phyloP scores from a whole-genome alignment of 2,888 invertebrate genomes.

The Parthenolecanium corni region DNA sequence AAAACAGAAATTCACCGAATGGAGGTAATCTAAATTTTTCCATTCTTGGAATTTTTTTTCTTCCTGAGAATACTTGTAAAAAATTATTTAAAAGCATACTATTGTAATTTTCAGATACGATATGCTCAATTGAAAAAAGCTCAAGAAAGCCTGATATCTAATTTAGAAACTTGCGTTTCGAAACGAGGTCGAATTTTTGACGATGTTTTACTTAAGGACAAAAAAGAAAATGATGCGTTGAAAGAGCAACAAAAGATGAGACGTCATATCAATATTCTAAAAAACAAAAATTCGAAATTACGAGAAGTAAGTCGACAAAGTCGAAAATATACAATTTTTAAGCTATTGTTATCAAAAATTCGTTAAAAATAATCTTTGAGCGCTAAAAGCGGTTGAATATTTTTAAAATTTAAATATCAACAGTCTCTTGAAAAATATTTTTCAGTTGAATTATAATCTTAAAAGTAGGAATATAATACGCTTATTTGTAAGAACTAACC shows the following conservation, averaged over 20 bases:
- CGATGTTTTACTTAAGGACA: conserved; percentile 46
- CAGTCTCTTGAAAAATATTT: no score
- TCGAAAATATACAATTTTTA: no score
- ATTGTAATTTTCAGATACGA: conserved; percentile 37
- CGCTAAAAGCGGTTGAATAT: no score
- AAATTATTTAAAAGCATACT: background rate
- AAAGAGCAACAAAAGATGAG: conserved; percentile 38
- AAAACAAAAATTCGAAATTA: conserved; percentile 46
- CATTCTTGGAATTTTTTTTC: background rate
- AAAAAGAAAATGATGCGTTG: conserved; percentile 36
- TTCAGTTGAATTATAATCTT: no score
- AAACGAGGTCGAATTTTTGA: conserved; percentile 53
- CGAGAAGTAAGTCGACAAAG: conserved; percentile 39
- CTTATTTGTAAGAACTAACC: no score
- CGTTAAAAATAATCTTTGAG: no score
- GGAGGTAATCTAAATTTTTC: conserved; percentile 46
- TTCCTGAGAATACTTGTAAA: conserved; percentile 2
- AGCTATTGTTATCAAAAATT: no score
- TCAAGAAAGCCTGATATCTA: conserved; percentile 49
- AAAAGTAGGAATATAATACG: no score
- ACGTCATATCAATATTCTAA: conserved; percentile 48
- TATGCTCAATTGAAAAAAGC: conserved; percentile 44
- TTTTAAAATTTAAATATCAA: no score
- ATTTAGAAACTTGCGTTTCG: conserved; percentile 53
- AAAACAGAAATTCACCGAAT: conserved; percentile 70